Base-by-base conservation (phyloP, 1,140 invertebrate genomes). In the Pogonomyrmex californicus region DNA sequence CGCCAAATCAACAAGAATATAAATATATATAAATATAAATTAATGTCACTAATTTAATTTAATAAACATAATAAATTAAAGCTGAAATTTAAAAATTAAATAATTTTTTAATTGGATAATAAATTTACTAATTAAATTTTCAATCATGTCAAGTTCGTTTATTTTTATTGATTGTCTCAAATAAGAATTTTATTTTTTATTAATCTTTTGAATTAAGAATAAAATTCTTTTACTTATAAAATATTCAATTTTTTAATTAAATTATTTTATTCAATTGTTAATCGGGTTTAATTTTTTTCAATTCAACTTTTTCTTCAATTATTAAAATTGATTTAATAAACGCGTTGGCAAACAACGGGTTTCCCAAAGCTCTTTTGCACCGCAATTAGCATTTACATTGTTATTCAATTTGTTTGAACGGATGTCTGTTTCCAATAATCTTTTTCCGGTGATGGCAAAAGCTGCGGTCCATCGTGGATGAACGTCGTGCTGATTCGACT, bases 51-150 rank as follows among this genome's bases (percentile, higher is more conserved):
- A 1, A 36, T 23, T 62, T 47, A 62, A 70, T 70, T 38, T 14
- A 70, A 56, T 44, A 44, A 56, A 4, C 51, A 7, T 1, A 33
- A 47, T 49, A 66, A n/a, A 79, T 66, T 65, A 47, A 33, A 7
- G 33, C 2, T 63, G 6, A 12, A 63, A 7, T 56, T 56, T 1
- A n/a, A 56, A 73, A 4, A 73, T 36, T 30, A n/a, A 23, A 14
- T 66, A 9, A 51, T 71, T 71, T 41, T 36, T 79, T 71, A 1
- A 49, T 68, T 23, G 9, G 0, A 12, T 30, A 78, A 47, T 17
- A 1, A 54, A 30, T 47, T 49, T 51, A 30, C 12, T 62, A 62
- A 81, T 70, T 81, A 51, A 62, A 79, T 54, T 38, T 68, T 79
- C 51, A 23, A 54, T 79, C 10, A 66, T 44, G 7, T 17, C 5